These are phyloP conservation scores for Psephotus haematonotus DNA, from an alignment of 2,113 vertebrate species.

Conservation along the genomic window DNA sequence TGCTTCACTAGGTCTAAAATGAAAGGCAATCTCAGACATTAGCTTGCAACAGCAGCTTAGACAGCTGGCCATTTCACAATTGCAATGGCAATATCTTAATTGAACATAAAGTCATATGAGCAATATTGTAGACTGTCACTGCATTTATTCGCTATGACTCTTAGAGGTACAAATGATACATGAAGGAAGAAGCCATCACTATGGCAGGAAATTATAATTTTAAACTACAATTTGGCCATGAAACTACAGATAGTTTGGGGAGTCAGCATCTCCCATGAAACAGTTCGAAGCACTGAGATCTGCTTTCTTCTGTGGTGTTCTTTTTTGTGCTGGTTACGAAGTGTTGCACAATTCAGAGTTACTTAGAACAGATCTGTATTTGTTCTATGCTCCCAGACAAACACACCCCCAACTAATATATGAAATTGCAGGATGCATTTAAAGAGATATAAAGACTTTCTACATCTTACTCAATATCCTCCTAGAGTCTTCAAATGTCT, in stretches of 20 bases:
- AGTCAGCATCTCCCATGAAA: background rate
- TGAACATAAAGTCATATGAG: background rate
- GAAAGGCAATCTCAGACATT: background rate
- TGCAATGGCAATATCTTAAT: background rate
- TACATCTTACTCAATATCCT: background rate
- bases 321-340: fast-evolving
- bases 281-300: background rate
- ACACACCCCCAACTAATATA: background rate
- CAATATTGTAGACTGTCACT: background rate
- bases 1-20: background rate
- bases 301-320: background rate
- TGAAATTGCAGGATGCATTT: background rate
- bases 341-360: background rate
- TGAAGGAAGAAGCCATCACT: background rate
- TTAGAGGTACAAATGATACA: background rate
- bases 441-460: background rate
- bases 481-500: background rate
- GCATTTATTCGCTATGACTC: background rate
- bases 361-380: background rate
- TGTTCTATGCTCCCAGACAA: background rate
- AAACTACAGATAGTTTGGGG: background rate
- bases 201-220: background rate
- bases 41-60: background rate
- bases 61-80: background rate
- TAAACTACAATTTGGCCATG: background rate